Evolutionary conservation across 2,888 invertebrate genomes (phyloP).

Genomic region (Sepioteuthis lessoniana): DNA sequence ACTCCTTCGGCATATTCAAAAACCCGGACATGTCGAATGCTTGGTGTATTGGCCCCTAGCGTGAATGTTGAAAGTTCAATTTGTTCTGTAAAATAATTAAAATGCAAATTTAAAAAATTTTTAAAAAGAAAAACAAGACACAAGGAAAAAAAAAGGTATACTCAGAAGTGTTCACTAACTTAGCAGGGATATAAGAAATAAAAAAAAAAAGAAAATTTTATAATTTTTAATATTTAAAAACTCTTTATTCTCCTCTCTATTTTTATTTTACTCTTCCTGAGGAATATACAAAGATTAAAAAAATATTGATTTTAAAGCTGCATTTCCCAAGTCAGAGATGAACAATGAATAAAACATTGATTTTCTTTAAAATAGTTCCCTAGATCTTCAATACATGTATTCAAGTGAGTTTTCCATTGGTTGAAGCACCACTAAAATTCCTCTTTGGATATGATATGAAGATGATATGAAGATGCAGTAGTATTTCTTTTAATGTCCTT

Average conservation of each 20-base stretch:
- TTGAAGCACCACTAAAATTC: no score
- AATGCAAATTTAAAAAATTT: slow-evolving; percentile 43
- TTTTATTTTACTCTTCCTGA: background rate
- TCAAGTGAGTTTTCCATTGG: no score
- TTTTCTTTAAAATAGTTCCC: no score
- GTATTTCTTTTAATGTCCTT: no score
- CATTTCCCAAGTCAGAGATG: no score
- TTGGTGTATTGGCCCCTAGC: slow-evolving; percentile 76
- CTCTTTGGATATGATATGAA: no score
- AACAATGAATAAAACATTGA: no score
- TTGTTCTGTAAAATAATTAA: slow-evolving; percentile 72
- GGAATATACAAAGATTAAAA: background rate
- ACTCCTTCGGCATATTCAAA: slow-evolving; percentile 74
- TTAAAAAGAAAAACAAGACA: no score
- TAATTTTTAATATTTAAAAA: background rate
- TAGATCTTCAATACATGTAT: no score
- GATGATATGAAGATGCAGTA: no score
- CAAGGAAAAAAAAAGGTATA: background rate
- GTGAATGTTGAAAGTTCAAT: slow-evolving; percentile 77
- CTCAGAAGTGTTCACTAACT: background rate
- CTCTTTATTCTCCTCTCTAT: background rate
- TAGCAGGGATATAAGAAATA: background rate
- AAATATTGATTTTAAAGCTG: no score
- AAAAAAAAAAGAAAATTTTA: background rate
- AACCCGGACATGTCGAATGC: slow-evolving; percentile 72